These are phyloP conservation scores for Crocallis elinguaria DNA, from an alignment of 2,888 invertebrate genomes.

Conservation along the genomic window DNA sequence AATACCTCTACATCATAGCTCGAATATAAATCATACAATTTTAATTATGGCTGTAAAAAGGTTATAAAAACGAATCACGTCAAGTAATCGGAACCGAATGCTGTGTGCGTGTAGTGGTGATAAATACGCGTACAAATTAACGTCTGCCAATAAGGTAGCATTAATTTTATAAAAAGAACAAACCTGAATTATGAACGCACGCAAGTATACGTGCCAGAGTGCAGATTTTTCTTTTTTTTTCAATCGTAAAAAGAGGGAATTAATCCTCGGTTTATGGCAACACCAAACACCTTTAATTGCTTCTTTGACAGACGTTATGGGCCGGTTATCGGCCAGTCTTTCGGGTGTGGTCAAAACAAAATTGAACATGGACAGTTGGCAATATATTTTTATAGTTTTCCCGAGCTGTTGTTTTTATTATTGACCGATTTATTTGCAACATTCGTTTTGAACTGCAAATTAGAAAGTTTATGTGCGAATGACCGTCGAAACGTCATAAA, in stretches of 20 bases:
- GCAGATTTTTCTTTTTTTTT: constrained; percentile 48
- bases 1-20: constrained; percentile 45
- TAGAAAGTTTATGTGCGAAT: constrained; percentile 80
- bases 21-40: constrained; percentile 59
- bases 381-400: constrained; percentile 77
- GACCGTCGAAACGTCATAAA: constrained; percentile 75
- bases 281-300: constrained; percentile 80
- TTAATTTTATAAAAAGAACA: constrained; percentile 55
- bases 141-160: constrained; percentile 57
- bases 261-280: constrained; percentile 74
- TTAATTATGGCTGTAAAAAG: constrained; percentile 60
- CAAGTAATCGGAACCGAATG: constrained; percentile 45
- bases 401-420: constrained; percentile 78
- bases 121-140: constrained; percentile 53
- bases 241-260: constrained; percentile 62
- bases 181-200: constrained; percentile 54
- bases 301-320: constrained; percentile 80
- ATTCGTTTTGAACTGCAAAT: constrained; percentile 70
- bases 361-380: constrained; percentile 70
- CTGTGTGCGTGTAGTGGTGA: constrained; percentile 45
- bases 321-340: constrained; percentile 62
- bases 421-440: constrained; percentile 69
- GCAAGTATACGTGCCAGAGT: constrained; percentile 55
- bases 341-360: constrained; percentile 76
- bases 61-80: constrained; percentile 52